phyloP scores from a whole-genome alignment of 2,113 vertebrate genomes.

The Dermatemys mawii region DNA sequence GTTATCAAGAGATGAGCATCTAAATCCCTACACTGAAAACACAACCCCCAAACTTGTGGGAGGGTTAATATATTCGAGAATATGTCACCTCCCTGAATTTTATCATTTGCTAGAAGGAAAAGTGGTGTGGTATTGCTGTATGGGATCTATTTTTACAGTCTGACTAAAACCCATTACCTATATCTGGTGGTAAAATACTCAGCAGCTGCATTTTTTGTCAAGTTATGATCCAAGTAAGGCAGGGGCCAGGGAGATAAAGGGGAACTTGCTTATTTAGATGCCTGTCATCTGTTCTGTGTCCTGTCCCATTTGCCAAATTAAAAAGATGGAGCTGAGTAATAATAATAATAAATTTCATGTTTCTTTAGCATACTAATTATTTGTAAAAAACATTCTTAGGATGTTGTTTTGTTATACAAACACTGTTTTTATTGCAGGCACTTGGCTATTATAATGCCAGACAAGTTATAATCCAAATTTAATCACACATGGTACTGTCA shows the following conservation, averaged over 20 bases:
- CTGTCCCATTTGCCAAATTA: neutral
- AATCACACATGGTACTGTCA: neutral
- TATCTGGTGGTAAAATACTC: constrained; percentile 60
- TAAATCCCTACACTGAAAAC: constrained; percentile 46
- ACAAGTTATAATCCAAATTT: neutral
- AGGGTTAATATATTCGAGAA: constrained; percentile 73
- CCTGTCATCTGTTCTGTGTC: neutral
- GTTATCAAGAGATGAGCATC: constrained; percentile 40
- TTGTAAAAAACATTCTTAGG: neutral
- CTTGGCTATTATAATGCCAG: no score
- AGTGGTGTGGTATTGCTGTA: neutral
- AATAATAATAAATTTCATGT: neutral
- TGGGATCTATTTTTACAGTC: constrained; percentile 68
- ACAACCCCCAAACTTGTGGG: constrained; percentile 18
- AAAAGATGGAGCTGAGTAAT: neutral
- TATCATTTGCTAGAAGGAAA: constrained; percentile 55
- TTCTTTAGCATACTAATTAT: neutral
- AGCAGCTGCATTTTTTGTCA: constrained; percentile 39
- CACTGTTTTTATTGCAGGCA: no score
- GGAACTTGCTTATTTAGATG: constrained; percentile 17
- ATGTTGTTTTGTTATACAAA: neutral
- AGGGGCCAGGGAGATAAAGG: constrained; percentile 74
- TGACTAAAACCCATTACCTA: constrained; percentile 69
- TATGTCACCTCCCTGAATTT: constrained; percentile 66
- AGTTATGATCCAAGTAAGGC: constrained; percentile 71